Evolutionary conservation across 2,888 invertebrate species (phyloP), one percentile per base, ranked within the genome.

Genomic region (Chydorus sphaericus): DNA sequence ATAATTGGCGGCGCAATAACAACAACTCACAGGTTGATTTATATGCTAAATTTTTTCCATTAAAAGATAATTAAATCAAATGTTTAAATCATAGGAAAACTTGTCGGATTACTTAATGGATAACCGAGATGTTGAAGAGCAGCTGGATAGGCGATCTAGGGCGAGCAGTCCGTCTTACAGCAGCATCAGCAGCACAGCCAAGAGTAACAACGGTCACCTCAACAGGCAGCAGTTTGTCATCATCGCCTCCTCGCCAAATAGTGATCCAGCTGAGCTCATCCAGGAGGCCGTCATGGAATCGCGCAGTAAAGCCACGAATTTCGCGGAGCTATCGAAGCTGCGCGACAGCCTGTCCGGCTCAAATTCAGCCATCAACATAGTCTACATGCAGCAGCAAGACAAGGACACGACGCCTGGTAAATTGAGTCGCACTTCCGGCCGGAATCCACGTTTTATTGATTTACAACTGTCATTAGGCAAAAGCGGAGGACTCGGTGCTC

Each of bases 241-340:
- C 1, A 56, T 49, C 11, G n/a, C 26, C 29, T 11, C 58, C 7
- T 51, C 57, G n/a, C 59, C 60, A 28, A n/a, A n/a, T n/a, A 33
- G 50, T n/a, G 59, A 58, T 18, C 55, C 60, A n/a, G 57, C 57
- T 18, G 61, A 61, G 16, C 31, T 59, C 30, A 58, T 59, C 48
- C 59, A 60, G 50, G 59, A 60, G 16, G 49, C 59, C 8, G 60
- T 59, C 48, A 62, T 60, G 38, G 36, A 61, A 39, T 59, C 36
- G 73, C 18, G 44, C 20, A n/a, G n/a, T n/a, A 79, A 68, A 73
- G 78, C 71, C 64, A 73, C 79, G 60, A 83, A 81, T 68, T 85
- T 85, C 70, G 85, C 85, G 30, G 83, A 85, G 65, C 70, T 85
- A 57, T 78, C 77, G 59, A 81, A 73, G 59, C 67, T 73, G 61